Conservation (phyloP, 2,888 invertebrate species). For the Pherbina coryleti region DNA sequence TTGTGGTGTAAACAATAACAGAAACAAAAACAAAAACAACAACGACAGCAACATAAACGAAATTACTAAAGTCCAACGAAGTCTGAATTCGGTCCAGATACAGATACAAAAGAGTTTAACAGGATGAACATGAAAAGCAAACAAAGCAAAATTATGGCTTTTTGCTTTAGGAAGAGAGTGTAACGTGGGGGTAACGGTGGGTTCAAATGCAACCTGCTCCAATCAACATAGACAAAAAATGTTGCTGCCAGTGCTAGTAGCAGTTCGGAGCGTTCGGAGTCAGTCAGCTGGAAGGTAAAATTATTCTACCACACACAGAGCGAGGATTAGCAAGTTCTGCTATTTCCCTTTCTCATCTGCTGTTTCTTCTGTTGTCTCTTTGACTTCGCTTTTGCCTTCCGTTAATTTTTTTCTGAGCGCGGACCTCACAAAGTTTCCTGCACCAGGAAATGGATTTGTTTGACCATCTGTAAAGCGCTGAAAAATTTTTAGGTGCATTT, state of each 20-base stretch:
- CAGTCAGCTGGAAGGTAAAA: conserved; percentile 42
- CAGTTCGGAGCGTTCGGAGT: conserved; percentile 10
- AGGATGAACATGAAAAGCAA: conserved; percentile 25
- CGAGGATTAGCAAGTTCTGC: conserved; percentile 37
- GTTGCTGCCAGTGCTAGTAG: background rate
- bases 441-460: conserved; percentile 45
- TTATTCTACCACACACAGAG: conserved; percentile 36
- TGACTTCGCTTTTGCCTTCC: background rate
- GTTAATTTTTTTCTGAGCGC: background rate
- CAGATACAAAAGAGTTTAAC: background rate
- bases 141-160: conserved; percentile 37
- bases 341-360: background rate
- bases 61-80: background rate
- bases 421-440: background rate
- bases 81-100: background rate
- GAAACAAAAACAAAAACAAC: conserved; percentile 4
- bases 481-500: conserved; percentile 19
- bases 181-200: background rate
- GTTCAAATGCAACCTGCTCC: background rate
- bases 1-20: conserved; percentile 31
- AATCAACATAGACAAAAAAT: background rate
- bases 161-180: conserved; percentile 16
- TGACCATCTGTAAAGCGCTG: conserved; percentile 53
- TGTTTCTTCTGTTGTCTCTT: background rate
- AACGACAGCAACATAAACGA: background rate